These are phyloP conservation scores for Macrostomum cliftonense DNA, from an alignment of 2,888 invertebrate species.

Conservation along the genomic window DNA sequence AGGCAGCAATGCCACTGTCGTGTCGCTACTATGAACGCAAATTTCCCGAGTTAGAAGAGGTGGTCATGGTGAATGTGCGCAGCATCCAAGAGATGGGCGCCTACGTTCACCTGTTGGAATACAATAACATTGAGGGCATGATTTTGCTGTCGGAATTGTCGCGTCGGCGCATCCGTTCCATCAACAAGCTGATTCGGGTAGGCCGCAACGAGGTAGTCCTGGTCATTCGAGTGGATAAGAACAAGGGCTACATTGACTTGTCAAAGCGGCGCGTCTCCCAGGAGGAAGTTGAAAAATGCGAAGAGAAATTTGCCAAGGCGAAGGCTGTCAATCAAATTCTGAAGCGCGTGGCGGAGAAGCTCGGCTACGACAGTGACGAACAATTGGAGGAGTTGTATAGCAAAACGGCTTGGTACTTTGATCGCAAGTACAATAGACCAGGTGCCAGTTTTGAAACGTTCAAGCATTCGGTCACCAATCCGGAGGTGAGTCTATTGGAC, in stretches of 20 bases:
- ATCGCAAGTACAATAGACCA: constrained; percentile 83
- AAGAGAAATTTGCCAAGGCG: constrained; percentile 90
- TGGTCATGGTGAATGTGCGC: constrained; percentile 94
- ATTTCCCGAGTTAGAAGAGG: constrained; percentile 95
- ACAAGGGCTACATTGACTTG: constrained; percentile 97
- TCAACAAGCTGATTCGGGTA: constrained; percentile 93
- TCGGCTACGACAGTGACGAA: constrained; percentile 71
- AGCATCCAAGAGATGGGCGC: constrained; percentile 98
- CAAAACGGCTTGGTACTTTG: constrained; percentile 93
- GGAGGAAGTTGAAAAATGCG: constrained; percentile 93
- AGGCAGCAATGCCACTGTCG: constrained; percentile 9
- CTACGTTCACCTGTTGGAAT: constrained; percentile 87
- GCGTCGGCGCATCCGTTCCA: constrained; percentile 88
- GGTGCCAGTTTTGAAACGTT: constrained; percentile 92
- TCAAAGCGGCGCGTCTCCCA: constrained; percentile 93
- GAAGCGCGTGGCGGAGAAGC: constrained; percentile 81
- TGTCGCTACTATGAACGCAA: constrained; percentile 92
- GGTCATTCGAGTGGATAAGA: constrained; percentile 93
- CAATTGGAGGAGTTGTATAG: constrained; percentile 83
- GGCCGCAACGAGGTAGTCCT: constrained; percentile 97
- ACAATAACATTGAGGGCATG: constrained; percentile 96
- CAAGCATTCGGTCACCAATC: constrained; percentile 68
- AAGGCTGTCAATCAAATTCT: constrained; percentile 94
- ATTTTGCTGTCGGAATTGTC: constrained; percentile 91
- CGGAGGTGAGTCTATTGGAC: not conserved